Evolutionary conservation across 92 coral and sea anemone genomes (phyloP), one percentile per base, ranked within the genome.

Genomic region (Epizoanthus scotinus): DNA sequence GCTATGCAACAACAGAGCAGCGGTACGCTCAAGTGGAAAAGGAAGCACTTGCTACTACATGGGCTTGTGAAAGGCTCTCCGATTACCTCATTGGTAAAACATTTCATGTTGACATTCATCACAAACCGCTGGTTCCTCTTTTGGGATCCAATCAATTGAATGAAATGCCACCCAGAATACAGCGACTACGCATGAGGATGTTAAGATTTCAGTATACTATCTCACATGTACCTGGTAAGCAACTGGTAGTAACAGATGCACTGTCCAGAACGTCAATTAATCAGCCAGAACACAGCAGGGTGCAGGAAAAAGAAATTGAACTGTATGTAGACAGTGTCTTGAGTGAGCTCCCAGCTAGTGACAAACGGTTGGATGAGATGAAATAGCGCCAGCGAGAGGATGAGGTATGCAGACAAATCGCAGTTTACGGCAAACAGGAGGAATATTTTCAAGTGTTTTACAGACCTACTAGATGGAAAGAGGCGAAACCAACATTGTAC

Each of bases 281-380:
- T 34, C 40, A 34, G 40, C 6, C 40, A 34, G 40, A 34, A 34
- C 40, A 34, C 40, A 3, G 1, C 5, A 3, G 40, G 2, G 40
- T 34, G 0, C 92, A 71, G 50, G 85, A 90, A 47, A 86, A 86
- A 53, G 90, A 86, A 80, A 83, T 90, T 55, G 84, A 86, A 53
- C 80, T 86, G 25, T 86, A 83, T 63, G 90, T 86, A 53, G 71
- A 89, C 71, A 67, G 63, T 69, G 86, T 84, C 58, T 67, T 71
- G 54, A 52, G 79, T 55, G 58, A 75, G 77, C 67, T 92, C 20
- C 86, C 91, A n/a, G 86, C 80, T 50, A 74, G 82, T 17, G 92
- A 89, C 66, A 70, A 82, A 34, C 84, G 90, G 21, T 52, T 87
- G 5, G 84, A 89, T 26, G 83, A 66, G 83, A 78, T 85, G n/a